Evolutionary conservation across 2,888 invertebrate species (phyloP).

Genomic region (Melolontha melolontha): DNA sequence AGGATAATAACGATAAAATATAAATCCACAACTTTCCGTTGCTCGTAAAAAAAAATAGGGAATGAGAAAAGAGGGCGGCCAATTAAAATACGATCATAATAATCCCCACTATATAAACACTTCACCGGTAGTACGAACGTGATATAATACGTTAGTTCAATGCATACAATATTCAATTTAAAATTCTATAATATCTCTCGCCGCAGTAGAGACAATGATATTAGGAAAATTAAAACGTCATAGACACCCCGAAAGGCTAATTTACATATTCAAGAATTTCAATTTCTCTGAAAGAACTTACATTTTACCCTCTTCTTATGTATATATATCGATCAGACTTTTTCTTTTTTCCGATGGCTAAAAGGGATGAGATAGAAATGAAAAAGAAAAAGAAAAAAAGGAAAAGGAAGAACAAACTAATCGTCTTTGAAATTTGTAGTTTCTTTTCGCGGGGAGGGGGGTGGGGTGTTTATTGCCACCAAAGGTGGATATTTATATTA

Average conservation of each 20-base stretch:
- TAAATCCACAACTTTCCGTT: too few species aligned
- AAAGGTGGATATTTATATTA: too few species aligned
- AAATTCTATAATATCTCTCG: slow-evolving; percentile 1
- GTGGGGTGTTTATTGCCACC: not conserved
- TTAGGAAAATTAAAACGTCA: slow-evolving; percentile 21
- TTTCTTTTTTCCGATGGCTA: not conserved
- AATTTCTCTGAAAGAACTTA: slow-evolving; percentile 14
- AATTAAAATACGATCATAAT: too few species aligned
- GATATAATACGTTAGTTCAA: not conserved
- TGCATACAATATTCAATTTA: slow-evolving; percentile 11
- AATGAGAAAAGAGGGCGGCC: too few species aligned
- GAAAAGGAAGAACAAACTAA: not conserved
- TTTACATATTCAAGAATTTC: slow-evolving; percentile 21
- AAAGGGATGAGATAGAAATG: too few species aligned
- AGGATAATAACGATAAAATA: too few species aligned
- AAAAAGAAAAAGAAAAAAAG: too few species aligned
- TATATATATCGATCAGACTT: slow-evolving; percentile 2
- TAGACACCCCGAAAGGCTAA: slow-evolving; percentile 18
- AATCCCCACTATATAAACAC: too few species aligned
- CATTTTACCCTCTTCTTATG: slow-evolving; percentile 1
- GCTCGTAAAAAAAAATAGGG: too few species aligned
- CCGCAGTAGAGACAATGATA: slow-evolving; percentile 12
- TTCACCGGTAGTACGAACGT: too few species aligned
- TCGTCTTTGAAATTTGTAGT: not conserved
- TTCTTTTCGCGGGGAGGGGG: not conserved